Conservation (phyloP, 2,888 invertebrate genomes). For the Uloborus plumipes region DNA sequence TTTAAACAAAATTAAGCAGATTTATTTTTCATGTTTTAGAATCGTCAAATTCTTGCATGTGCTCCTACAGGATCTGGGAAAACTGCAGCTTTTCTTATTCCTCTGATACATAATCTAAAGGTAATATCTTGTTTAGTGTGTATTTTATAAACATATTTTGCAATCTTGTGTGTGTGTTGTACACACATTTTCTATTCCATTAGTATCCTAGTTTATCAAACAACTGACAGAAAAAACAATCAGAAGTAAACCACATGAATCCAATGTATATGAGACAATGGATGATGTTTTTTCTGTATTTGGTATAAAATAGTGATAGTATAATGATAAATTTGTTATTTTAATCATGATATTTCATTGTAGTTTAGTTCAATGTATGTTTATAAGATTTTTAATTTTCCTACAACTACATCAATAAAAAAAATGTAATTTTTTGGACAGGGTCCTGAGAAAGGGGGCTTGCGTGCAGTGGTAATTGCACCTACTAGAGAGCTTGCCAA, state of each 20-base stretch:
- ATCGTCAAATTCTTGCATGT: slow-evolving; percentile 88
- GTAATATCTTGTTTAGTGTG: slow-evolving; percentile 66
- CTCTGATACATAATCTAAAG: slow-evolving; percentile 75
- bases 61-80: slow-evolving; percentile 99
- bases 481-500: slow-evolving; percentile 95
- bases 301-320: no score
- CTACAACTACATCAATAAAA: not conserved
- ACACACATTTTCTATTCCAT: not conserved
- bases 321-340: no score
- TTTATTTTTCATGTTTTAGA: slow-evolving; percentile 72
- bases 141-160: not conserved
- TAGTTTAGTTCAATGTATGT: not conserved
- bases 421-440: slow-evolving; percentile 6
- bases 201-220: no score
- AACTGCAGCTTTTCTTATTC: slow-evolving; percentile 93
- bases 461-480: slow-evolving; percentile 88
- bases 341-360: no score
- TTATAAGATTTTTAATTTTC: not conserved
- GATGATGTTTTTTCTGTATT: no score
- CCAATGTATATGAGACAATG: no score
- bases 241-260: no score
- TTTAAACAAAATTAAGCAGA: not conserved
- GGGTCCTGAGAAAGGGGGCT: slow-evolving; percentile 80
- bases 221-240: no score
- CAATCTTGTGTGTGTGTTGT: not conserved